Evolutionary conservation across 2,888 invertebrate species (phyloP), one percentile per base, ranked within the genome.

Genomic region (Zeuzera pyrina): DNA sequence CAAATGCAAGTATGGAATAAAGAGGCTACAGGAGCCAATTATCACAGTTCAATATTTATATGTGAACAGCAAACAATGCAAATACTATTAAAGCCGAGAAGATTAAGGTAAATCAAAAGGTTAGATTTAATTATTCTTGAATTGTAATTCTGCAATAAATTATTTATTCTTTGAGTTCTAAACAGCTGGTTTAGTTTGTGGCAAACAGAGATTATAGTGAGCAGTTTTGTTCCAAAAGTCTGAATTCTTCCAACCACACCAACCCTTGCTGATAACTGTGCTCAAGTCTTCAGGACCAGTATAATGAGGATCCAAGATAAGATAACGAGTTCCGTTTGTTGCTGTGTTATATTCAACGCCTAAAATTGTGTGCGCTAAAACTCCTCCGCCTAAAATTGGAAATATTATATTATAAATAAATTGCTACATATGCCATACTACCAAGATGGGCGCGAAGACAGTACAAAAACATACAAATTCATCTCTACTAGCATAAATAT

Each of bases 291-390:
- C 97, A 0, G 85, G 69, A 0, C 96, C 98, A 0, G 95, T 97
- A 70, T 96, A 99, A 76, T 99, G 99, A 0, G 99, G 99, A 85
- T 99, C 99, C 22, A 99, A 83, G 49, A 99, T 94, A n/a, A 99
- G 87, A 74, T 95, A 99, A 51, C 91, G 91, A 0, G 92, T 87
- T 40, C 93, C 91, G 12, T 92, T 93, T 6, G 91, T 91, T 11
- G 85, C 81, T 25, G 90, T 87, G 66, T 95, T 92, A 60, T 91
- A 94, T 61, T 95, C 93, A 1, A 99, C 90, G 2, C 99, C 99
- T 33, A 99, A 83, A 47, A 99, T 98, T 26, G 99, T 99, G 65
- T 99, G 98, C 1, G 99, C 99, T 51, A 98, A 79, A 21, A 97
- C 95, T 42, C 98, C 98, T 12, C 99, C 99, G 57, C 97, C 95